Evolutionary conservation across 2,113 vertebrate species (phyloP), one percentile per base, ranked within the genome.

Genomic region (Naja naja): DNA sequence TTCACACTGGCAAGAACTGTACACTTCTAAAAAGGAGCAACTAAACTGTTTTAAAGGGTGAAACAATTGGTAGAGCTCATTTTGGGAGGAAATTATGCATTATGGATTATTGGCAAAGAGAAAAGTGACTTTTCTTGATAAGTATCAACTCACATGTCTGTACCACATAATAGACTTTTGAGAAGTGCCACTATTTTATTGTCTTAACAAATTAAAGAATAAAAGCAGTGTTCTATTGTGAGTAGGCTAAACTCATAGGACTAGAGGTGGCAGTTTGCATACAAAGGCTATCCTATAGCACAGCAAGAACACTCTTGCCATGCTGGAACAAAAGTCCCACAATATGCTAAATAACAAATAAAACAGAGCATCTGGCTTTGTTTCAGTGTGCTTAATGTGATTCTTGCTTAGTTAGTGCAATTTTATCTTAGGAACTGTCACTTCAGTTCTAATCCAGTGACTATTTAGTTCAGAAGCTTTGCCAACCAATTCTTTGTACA

Each of bases 261-360:
- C 64, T 94, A 94, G 90, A 95, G 54, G 94, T 95, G 91, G 91
- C 0, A 0, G 90, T 88, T 88, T 74, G 60, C 34, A 53, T 54
- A 20, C 25, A 20, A n/a, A 87, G 56, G 54, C 4, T 30, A 60
- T 25, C 43, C 20, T 25, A 49, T 2, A 52, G 43, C 39, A 47
- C 3, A 87, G 23, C 10, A 11, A 1, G 43, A 69, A 45, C 34
- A n/a, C 89, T 81, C 91, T 93, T 94, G 94, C 89, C 94, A 93
- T 92, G 94, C 90, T 91, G 94, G 91, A 95, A 93, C 9, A 95
- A 95, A 81, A 95, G 94, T 87, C 93, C 94, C 94, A 93, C 96
- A 96, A 55, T 92, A 93, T 96, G 93, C 30, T 93, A 94, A 96
- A 94, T 52, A 95, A 93, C 93, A 93, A 91, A 91, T 43, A 89